Base-by-base conservation (phyloP, 2,797 vertebrate species). In the Hylomyscus alleni region DNA sequence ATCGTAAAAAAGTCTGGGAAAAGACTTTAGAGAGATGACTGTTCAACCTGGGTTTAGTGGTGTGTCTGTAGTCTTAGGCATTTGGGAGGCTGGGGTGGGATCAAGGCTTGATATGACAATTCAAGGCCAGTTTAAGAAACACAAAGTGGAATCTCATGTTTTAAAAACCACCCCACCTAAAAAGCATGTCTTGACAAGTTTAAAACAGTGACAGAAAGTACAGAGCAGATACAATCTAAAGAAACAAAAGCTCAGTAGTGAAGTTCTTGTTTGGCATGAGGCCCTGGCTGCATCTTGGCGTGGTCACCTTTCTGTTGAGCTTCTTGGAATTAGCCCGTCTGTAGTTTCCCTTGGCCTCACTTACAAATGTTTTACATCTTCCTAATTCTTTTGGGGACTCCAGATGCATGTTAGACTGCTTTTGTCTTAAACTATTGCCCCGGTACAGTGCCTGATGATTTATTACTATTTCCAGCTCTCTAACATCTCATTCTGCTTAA, bases 11-110 rank as follows among this genome's bases (percentile, higher is more conserved):
- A 44, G 62, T 83, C 10, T 19, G 15, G 60, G 58, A 31, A 82
- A 78, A 88, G 19, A 65, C 77, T 93, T 81, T 76, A 58, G n/a
- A 90, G 69, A 52, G 65, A 52, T 15, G 54, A 67, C 90, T 69
- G 62, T 77, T 87, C 80, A 69, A 62, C 22, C 54, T 50, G 24
- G 8, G 31, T 50, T 67, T 4, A 5, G 19, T n/a, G 12, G 1
- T 24, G 12, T 77, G 2, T 47, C 26, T 81, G 17, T 22, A 73
- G 6, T 37, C 4, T 40, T 40, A 81, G 54, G 40, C 65, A 73
- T 86, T 60, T 77, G 34, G 40, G 31, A 88, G 52, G 15, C 34
- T 47, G n/a, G n/a, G 52, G 40, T 15, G 14, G 34, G 14, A 72
- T 44, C 40, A 72, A 26, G 52, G 50, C 37, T 58, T 84, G 29